Base-by-base conservation (phyloP, 2,113 vertebrate species). In the Lasiurus cinereus region DNA sequence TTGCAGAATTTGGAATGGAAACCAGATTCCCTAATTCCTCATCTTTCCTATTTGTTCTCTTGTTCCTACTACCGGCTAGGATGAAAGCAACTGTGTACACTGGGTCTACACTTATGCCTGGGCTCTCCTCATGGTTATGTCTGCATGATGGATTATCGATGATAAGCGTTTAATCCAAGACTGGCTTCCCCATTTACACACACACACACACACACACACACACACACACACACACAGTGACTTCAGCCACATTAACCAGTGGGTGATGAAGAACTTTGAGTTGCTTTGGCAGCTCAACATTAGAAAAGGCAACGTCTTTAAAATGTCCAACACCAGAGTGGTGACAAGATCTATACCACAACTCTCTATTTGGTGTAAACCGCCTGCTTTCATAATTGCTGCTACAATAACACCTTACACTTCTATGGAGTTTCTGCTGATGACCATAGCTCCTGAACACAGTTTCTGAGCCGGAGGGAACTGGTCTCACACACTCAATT, bases 1-100 rank as follows among this genome's bases (percentile, higher is more conserved):
- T 21, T 64, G 73, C 19, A 73, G 88, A 62, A 59, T 78, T 76
- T 84, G 78, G 62, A 91, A 88, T 22, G 77, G 78, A 77, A 79
- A 73, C 12, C 43, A 69, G 83, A 67, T 64, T 13, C n/a, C n/a
- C 31, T 36, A 8, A 56, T 33, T 85, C 50, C 43, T 84, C 78
- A 67, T 10, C 50, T 66, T 48, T 4, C 29, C 56, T 18, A 39
- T 72, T 62, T 67, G 8, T 50, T 88, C 7, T 84, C 33, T 31
- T 43, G 9, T 31, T 59, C 48, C 79, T 39, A 10, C 46, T 54
- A n/a, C 27, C 9, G 16, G 39, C 59, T 9, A 64, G 80, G 69
- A n/a, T 82, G 36, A 84, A 93, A 76, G 50, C 15, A 78, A 36
- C 59, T 77, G 27, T 83, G 33, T 8, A 59, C 52, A 48, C n/a